Conservation (phyloP, 2,888 invertebrate genomes). For the Metacarcinus magister region DNA sequence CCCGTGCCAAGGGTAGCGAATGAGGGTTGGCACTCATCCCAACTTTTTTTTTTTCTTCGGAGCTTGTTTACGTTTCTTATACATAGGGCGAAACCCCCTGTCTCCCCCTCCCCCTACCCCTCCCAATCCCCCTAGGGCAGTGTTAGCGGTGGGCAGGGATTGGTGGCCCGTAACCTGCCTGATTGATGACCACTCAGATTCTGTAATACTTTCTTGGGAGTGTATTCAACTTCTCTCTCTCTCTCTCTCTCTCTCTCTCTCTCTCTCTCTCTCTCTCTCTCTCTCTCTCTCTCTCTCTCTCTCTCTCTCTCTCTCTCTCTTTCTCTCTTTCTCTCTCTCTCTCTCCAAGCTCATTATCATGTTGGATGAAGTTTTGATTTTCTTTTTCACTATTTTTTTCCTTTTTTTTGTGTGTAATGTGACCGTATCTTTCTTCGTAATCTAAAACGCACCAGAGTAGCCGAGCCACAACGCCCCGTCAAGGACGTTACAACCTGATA, state of each 20-base stretch:
- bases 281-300: conserved; percentile 36
- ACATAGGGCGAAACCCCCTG: not conserved
- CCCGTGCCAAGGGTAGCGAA: conserved; percentile 43
- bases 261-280: conserved; percentile 32
- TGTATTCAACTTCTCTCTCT: not conserved
- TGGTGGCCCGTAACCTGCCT: not conserved
- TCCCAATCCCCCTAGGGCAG: not conserved
- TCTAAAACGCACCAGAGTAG: not conserved
- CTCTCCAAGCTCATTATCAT: not conserved
- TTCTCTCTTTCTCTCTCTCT: conserved; percentile 17
- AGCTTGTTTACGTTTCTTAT: conserved; percentile 40
- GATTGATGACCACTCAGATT: not conserved
- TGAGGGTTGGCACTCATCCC: conserved; percentile 22
- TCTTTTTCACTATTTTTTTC: not conserved
- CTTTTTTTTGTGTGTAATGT: not conserved
- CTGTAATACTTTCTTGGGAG: not conserved
- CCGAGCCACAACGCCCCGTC: not conserved
- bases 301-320: not conserved
- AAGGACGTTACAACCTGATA: conserved; percentile 38
- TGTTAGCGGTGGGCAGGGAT: not conserved
- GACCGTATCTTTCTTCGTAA: conserved; percentile 4
- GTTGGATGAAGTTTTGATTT: not conserved
- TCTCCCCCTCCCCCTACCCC: not conserved
- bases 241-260: not conserved
- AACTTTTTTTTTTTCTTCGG: conserved; percentile 7